phyloP scores from a whole-genome alignment of 2,888 invertebrate species.

The Drosophila leonis region DNA sequence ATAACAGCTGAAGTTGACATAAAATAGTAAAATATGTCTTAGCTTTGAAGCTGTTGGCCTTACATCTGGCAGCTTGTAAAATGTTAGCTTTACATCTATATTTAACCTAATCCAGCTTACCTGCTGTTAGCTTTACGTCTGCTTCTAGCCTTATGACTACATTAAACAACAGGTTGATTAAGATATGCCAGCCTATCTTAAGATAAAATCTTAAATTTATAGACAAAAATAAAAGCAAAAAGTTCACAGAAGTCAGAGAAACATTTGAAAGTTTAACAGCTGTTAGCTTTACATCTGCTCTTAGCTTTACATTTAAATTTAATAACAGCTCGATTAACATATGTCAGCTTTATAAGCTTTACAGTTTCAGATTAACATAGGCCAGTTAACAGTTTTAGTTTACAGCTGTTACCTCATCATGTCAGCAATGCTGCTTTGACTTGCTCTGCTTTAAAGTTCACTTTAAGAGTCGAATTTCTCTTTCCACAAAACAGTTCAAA shows the following conservation, averaged over 20 bases:
- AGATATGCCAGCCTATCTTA: too few relatives aligned
- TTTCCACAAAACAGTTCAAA: not conserved
- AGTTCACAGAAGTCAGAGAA: too few relatives aligned
- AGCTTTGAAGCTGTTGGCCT: too few relatives aligned
- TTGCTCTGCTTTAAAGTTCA: not conserved
- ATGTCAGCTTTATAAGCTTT: not conserved
- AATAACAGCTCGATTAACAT: not conserved
- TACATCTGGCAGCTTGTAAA: too few relatives aligned
- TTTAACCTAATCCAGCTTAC: too few relatives aligned
- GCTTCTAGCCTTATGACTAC: not conserved
- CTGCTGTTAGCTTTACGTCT: not conserved
- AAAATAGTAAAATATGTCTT: too few relatives aligned
- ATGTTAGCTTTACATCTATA: not conserved
- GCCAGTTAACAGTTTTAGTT: not conserved
- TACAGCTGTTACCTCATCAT: slow-evolving; percentile 23
- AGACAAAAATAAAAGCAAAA: too few relatives aligned
- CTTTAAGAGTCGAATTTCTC: too few relatives aligned
- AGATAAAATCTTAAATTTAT: too few relatives aligned
- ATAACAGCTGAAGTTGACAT: too few relatives aligned
- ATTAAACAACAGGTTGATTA: not conserved
- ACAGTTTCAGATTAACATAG: not conserved
- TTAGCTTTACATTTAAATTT: not conserved
- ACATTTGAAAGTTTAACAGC: not conserved
- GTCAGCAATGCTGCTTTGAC: not conserved
- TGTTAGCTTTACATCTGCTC: not conserved